Conservation (phyloP, 2,797 vertebrate genomes). For the Premnoplex brunnescens region DNA sequence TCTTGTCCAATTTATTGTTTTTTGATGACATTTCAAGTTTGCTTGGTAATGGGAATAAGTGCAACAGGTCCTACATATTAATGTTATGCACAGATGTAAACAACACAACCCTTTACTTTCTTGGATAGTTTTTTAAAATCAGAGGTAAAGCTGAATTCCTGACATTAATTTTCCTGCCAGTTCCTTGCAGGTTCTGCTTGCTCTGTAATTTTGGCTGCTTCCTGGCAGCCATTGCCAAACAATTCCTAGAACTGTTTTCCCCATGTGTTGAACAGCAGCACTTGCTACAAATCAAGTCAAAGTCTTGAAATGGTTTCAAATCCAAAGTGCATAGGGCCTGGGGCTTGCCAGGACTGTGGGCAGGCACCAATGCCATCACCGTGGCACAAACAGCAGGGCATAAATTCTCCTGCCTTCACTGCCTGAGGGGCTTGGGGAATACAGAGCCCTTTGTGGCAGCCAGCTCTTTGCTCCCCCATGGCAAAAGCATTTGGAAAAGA, state of each 20-base stretch:
- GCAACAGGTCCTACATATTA: background rate
- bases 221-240: background rate
- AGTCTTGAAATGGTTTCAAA: background rate
- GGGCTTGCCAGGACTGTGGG: background rate
- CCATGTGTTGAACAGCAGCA: background rate
- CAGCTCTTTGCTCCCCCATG: background rate
- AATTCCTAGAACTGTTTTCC: background rate
- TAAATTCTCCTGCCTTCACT: background rate
- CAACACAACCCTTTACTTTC: background rate
- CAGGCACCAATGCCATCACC: background rate
- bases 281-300: background rate
- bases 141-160: background rate
- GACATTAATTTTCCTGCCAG: background rate
- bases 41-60: background rate
- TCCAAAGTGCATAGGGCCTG: background rate
- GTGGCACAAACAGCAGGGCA: background rate
- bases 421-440: background rate
- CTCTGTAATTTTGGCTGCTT: slow-evolving; percentile 15
- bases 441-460: background rate
- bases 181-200: background rate
- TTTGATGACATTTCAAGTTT: background rate
- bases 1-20: background rate
- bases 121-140: background rate
- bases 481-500: background rate
- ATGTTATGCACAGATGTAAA: background rate